Base-by-base conservation (phyloP, 2,797 vertebrate genomes). In the Fringilla coelebs region DNA sequence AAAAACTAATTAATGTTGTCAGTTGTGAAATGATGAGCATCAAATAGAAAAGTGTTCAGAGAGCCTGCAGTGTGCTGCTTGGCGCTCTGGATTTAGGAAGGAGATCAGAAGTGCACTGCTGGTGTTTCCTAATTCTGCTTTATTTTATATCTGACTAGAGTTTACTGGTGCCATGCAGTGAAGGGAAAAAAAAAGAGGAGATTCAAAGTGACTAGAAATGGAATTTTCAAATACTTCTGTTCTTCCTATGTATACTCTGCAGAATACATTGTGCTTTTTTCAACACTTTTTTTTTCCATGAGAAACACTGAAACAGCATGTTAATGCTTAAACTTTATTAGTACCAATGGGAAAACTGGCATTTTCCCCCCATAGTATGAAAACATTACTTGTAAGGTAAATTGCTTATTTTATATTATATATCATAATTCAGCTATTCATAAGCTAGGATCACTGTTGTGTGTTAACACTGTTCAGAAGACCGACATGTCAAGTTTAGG, bases 261-360 rank as follows among this genome's bases (percentile, higher is more conserved):
- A 96, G 74, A 97, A 95, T 91, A 88, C 75, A 25, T 97, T 89
- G 96, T 97, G 95, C 94, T 97, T 97, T 97, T 96, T 96, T 90
- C 68, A 97, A 96, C 97, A 93, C 97, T 97, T 97, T 90, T 90
- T 90, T 83, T 97, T 97, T 94, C 96, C 87, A 88, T 88, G 85
- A 95, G 79, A 96, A 97, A 97, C 98, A 98, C 97, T 98, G 97
- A 98, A 98, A 94, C 96, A 97, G 98, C 98, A 98, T 98, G 98
- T 97, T 97, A 96, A 97, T 97, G 94, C 96, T 96, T 98, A 95
- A 96, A 96, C 93, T 95, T 97, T 92, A 88, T 85, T 96, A 96
- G 93, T 94, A 93, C 94, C 89, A 61, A 22, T 85, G 94, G 96
- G 93, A 95, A 96, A 97, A 97, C 97, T 95, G 95, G 92, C 86